Base-by-base conservation (phyloP, 2,113 vertebrate genomes). In the Sakesphorus luctuosus region DNA sequence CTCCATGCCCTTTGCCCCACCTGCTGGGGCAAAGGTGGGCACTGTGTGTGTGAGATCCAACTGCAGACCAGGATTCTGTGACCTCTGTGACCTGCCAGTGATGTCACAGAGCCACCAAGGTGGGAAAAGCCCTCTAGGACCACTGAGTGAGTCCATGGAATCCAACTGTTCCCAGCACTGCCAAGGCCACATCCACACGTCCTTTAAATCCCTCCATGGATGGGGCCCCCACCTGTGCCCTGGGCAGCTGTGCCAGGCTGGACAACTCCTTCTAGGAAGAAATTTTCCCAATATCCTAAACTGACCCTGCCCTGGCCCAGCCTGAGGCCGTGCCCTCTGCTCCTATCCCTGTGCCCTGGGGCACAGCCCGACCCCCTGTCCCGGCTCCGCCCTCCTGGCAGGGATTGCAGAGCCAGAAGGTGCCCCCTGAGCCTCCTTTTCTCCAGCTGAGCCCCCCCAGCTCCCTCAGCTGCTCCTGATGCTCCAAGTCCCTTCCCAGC, bases 311-410 rank as follows among this genome's bases (percentile, higher is more conserved):
- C 56, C 29, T 25, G 56, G 63, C 20, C 2, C 74, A 38, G 14
- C 46, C 2, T 23, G 46, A 10, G 46, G 55, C 63, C 0, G 0
- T 18, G 56, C 8, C 43, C 50, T 56, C 40, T 56, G 0, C 7
- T 55, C 75, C 65, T 26, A 8, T 9, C 47, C 40, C 56, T 63
- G n/a, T 8, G 40, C 29, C 16, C 35, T 33, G 25, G 35, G 50
- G 55, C 18, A 69, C 7, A 56, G 18, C 43, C 52, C 0, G 2
- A 18, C 2, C 10, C 17, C 1, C 7, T 14, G 12, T 14, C 6
- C 25, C 1, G 0, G 55, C 18, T 36, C 25, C 26, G 43, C 55
- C 8, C n/a, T 61, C n/a, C 56, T 76, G n/a, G 7, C 56, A 61
- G 40, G 43, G 26, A 31, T 7, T 75, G 43, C 25, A 59, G 33